Evolutionary conservation across 2,113 vertebrate genomes (phyloP), one percentile per base, ranked within the genome.

Genomic region (Prolemur simus): DNA sequence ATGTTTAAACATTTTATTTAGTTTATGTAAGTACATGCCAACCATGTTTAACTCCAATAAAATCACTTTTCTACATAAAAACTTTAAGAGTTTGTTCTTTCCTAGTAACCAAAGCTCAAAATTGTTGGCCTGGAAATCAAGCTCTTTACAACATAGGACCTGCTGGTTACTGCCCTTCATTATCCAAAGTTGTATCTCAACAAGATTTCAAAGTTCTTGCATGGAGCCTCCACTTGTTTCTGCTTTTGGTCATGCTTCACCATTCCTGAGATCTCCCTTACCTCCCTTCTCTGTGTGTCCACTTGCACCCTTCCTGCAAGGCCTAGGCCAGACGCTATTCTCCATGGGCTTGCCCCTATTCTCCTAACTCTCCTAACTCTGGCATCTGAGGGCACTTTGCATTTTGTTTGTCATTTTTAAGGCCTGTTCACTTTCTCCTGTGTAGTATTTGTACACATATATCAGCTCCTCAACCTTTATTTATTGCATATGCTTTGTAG

Each of bases 331-430:
- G 60, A 60, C 21, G 14, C 15, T 73, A 4, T 47, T 18, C 4
- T 71, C 10, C 21, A 5, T n/a, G 21, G 39, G 2, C 49, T 11
- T 87, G 81, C 20, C 73, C 11, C 20, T 60, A 10, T 42, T 77
- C 81, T 52, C 47, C 42, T 34, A 18, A 21, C 76, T n/a, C 34
- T 78, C 52, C 37, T 58, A 52, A 74, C n/a, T 87, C 13, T 25
- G 74, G 10, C 37, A 90, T 68, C 54, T 90, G 49, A 88, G 2
- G 56, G 12, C 12, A 23, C 23, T 32, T 68, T 49, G 15, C 14
- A 73, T 60, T 93, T 74, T 82, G n/a, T n/a, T 89, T 96, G 83
- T 76, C 29, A 29, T 66, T 77, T 82, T 89, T 58, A 83, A 87
- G 11, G 5, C n/a, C 45, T 64, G 12, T 63, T 94, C 29, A 25